These are phyloP conservation scores for Solea solea DNA, from an alignment of 2,113 vertebrate species.

Conservation along the genomic window DNA sequence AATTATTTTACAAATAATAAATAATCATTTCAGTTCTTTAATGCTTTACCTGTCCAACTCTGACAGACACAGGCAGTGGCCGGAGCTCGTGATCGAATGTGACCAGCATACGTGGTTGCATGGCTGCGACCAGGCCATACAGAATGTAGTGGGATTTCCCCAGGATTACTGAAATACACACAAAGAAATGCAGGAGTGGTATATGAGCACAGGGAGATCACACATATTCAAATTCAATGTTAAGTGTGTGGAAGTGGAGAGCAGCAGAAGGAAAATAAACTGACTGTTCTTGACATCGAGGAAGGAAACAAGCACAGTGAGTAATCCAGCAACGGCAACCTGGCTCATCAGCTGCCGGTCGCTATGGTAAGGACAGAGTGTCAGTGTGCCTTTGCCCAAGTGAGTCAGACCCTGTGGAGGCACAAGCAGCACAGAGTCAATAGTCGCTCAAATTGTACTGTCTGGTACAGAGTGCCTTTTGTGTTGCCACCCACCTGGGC, in stretches of 20 bases:
- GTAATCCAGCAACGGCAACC: constrained; percentile 94
- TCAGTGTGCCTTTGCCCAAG: constrained; percentile 96
- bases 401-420: constrained; percentile 92
- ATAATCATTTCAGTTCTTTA: not conserved
- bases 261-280: constrained; percentile 65
- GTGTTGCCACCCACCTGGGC: constrained; percentile 87
- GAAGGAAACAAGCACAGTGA: constrained; percentile 96
- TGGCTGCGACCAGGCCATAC: constrained; percentile 95
- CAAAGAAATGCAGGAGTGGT: constrained; percentile 23
- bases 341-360: constrained; percentile 99
- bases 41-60: constrained; percentile 93
- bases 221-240: not conserved
- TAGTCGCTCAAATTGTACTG: constrained; percentile 2
- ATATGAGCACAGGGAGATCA: not conserved
- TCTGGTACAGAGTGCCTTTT: constrained; percentile 10
- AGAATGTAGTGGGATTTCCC: constrained; percentile 98
- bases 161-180: constrained; percentile 87
- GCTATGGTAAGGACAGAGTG: constrained; percentile 98
- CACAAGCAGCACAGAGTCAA: constrained; percentile 39
- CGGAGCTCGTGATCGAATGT: constrained; percentile 96
- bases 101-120: constrained; percentile 99
- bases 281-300: constrained; percentile 98
- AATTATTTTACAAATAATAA: too few relatives aligned
- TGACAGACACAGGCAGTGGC: constrained; percentile 93
- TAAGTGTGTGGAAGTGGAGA: not conserved